Base-by-base conservation (phyloP, 2,797 vertebrate genomes). In the Masticophis lateralis region DNA sequence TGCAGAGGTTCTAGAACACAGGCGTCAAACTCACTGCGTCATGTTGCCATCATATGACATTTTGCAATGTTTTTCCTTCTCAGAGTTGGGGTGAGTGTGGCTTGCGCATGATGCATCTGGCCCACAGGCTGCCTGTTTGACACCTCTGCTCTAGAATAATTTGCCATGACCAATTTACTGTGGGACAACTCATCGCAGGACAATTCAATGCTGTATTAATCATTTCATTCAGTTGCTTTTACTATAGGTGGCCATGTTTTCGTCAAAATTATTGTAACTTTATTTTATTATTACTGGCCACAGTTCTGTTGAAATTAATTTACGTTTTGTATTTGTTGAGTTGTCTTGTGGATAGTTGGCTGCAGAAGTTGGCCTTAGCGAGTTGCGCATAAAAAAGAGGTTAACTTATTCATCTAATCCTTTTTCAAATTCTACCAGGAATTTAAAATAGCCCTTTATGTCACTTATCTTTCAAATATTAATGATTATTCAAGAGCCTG, bases 361-460 rank as follows among this genome's bases (percentile, higher is more conserved):
- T 10, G 2, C 1, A 0, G 63, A n/a, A 66, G 14, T 1, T 87
- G 32, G 12, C 6, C 51, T 69, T 25, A 22, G 88, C 4, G 5
- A 16, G 28, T 27, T n/a, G 16, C 20, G 43, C 55, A 43, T 47
- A 7, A 47, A 27, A n/a, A 56, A 56, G 16, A 14, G 1, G 3
- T 66, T 90, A 57, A 57, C 32, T 47, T 43, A n/a, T 43, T 90
- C 7, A 90, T 10, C 14, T 16, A 8, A 60, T 16, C 11, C 3
- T 43, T 90, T 56, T 56, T 61, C n/a, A 25, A 37, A 57, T 27
- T 11, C 93, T 92, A 86, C 37, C 89, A 88, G 59, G 56, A 91
- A 93, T 90, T 94, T 94, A 79, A 96, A 91, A 95, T 89, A 94
- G 55, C 20, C 83, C 27, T 96, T 89, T 51, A 93, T 69, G 95